A percentile compares a stretch with the other conserved stretches of the same genome.
Conservation (phyloP, 2,113 vertebrate genomes). For the Axis porcinus region DNA sequence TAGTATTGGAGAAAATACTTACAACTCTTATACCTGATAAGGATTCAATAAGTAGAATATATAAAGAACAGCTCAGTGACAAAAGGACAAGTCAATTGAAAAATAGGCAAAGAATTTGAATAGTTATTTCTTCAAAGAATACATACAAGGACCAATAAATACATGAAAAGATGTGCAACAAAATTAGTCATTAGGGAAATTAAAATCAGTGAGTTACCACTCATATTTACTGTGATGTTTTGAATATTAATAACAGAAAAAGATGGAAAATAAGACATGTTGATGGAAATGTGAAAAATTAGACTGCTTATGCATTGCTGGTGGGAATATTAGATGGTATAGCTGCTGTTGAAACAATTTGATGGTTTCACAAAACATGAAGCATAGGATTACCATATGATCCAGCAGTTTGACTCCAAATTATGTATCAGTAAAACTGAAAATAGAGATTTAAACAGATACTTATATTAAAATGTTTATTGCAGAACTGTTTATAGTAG, state of each 20-base stretch:
- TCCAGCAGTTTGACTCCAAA: background rate
- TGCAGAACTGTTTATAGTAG: background rate
- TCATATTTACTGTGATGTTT: background rate
- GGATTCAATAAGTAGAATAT: background rate
- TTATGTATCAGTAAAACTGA: background rate
- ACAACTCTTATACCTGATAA: background rate
- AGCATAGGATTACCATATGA: background rate
- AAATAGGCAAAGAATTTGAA: background rate
- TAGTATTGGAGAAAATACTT: background rate
- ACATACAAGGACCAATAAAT: background rate
- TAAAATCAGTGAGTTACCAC: background rate
- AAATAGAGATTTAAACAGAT: background rate
- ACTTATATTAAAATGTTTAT: background rate
- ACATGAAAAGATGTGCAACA: background rate
- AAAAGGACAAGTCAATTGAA: background rate
- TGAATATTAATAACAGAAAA: background rate
- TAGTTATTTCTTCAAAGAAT: background rate
- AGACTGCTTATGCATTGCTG: background rate
- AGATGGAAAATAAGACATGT: background rate
- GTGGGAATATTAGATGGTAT: background rate
- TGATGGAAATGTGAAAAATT: background rate
- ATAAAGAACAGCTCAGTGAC: background rate
- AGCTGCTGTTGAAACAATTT: background rate
- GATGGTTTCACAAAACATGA: background rate
- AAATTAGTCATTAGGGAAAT: background rate